These are phyloP conservation scores for Fistularia commersonii DNA, from an alignment of 2,797 vertebrate species.

Conservation along the genomic window DNA sequence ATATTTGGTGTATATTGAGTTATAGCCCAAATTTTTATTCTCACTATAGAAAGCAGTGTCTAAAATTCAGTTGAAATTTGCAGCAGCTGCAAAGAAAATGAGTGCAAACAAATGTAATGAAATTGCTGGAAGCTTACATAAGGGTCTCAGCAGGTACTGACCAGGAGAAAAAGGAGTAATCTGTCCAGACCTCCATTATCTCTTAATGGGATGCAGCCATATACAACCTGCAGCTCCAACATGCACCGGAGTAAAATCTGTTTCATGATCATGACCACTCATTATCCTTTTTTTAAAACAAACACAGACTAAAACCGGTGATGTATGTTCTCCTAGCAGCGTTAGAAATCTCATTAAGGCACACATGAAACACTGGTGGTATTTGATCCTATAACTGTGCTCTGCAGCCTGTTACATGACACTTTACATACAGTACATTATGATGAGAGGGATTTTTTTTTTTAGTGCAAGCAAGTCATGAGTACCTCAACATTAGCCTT, in stretches of 20 bases:
- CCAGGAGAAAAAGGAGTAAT: too few species aligned
- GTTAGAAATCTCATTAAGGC: slow-evolving; percentile 4
- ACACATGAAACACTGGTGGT: not conserved
- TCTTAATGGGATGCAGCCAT: not conserved
- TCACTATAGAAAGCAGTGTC: too few species aligned
- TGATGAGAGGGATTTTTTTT: slow-evolving; percentile 26
- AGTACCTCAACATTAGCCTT: slow-evolving; percentile 31
- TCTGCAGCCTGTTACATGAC: slow-evolving; percentile 15
- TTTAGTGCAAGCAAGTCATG: slow-evolving; percentile 42
- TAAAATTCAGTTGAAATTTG: too few species aligned
- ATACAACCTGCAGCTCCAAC: not conserved
- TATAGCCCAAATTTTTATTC: too few species aligned
- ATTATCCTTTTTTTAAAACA: too few species aligned
- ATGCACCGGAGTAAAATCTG: not conserved
- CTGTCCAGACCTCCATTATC: not conserved
- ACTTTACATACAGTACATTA: slow-evolving; percentile 23
- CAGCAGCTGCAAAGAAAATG: not conserved
- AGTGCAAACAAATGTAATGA: slow-evolving; percentile 29
- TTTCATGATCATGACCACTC: not conserved
- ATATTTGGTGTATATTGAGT: too few species aligned
- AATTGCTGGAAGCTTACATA: slow-evolving; percentile 3
- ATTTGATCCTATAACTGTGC: slow-evolving; percentile 4
- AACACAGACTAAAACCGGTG: slow-evolving; percentile 13
- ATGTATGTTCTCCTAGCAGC: slow-evolving; percentile 23
- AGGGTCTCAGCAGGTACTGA: too few species aligned